Base-by-base conservation (phyloP, 2,797 vertebrate genomes). In the Scolopax bukidnonensis region DNA sequence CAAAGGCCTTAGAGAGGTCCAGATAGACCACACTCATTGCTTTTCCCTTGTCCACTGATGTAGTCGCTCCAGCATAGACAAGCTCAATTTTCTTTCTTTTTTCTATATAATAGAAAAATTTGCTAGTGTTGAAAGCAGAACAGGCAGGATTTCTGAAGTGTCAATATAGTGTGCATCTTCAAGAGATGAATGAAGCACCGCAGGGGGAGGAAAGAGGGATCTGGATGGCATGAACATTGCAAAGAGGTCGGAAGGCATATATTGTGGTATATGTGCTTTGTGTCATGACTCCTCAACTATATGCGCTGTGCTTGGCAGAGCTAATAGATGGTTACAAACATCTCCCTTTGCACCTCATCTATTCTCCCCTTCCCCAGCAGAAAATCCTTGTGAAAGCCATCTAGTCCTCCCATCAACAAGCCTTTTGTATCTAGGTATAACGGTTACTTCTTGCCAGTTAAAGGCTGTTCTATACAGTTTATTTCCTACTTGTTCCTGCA, bases 151-250 rank as follows among this genome's bases (percentile, higher is more conserved):
- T 87, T 48, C 19, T 77, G 21, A 8, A 32, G 7, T 51, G 20
- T 69, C 54, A 32, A 14, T 50, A 63, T 6, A 56, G 13, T 68
- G 25, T 20, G 45, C 0, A 0, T 60, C 16, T 89, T 70, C 30
- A 60, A 51, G 78, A 70, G 47, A 47, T 6, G 76, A 59, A 47
- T 16, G 36, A 80, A 79, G 10, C 24, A 87, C 16, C 54, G 5
- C 0, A 0, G 2, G 1, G 4, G 4, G 7, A 4, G 8, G 1
- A 25, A n/a, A 65, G 77, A 38, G 12, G 30, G n/a, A 71, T 84
- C 5, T 1, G 2, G 61, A 56, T 33, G 24, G 5, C 8, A 11
- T 4, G 24, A 77, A 45, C 30, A 9, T 24, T 84, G 21, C 30
- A 16, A 54, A 91, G 38, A 8, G 9, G 27, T 78, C 10, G 13